phyloP scores from a whole-genome alignment of 1,140 invertebrate species.

The Chlorops oryzae region DNA sequence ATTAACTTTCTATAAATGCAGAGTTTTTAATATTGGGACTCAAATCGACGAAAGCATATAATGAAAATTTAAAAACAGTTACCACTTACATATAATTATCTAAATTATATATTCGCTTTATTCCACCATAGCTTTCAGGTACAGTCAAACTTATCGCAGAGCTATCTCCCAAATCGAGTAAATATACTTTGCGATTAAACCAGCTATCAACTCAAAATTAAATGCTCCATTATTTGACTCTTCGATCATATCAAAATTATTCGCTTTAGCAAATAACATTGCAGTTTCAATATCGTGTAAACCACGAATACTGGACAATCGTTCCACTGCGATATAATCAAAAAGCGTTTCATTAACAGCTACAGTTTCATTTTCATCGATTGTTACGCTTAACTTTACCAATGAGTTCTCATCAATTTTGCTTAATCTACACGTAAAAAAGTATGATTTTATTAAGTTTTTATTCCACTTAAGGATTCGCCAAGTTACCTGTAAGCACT shows the following conservation, averaged over 20 bases:
- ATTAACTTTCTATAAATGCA: too few relatives aligned
- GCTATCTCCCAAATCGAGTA: slow-evolving; percentile 15
- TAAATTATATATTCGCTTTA: slow-evolving; percentile 35
- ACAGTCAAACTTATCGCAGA: slow-evolving; percentile 19
- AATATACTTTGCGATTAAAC: slow-evolving; percentile 19
- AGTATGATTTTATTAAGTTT: not conserved
- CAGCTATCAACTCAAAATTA: slow-evolving; percentile 23
- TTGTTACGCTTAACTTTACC: slow-evolving; percentile 18
- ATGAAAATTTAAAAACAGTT: too few relatives aligned
- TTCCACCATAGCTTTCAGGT: slow-evolving; percentile 19
- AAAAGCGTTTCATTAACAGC: slow-evolving; percentile 24
- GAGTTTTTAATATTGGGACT: too few relatives aligned
- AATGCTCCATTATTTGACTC: slow-evolving; percentile 16
- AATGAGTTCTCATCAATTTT: slow-evolving; percentile 33
- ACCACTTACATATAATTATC: slow-evolving; percentile 34
- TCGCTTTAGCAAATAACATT: slow-evolving; percentile 21
- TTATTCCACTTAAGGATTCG: not conserved
- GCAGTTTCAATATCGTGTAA: slow-evolving; percentile 18
- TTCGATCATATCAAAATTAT: not conserved
- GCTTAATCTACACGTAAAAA: slow-evolving; percentile 27
- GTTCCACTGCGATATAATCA: slow-evolving; percentile 28
- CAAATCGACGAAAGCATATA: too few relatives aligned
- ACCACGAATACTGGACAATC: slow-evolving; percentile 17
- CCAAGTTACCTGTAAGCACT: slow-evolving; percentile 32
- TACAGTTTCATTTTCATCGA: slow-evolving; percentile 28